Base-by-base conservation (phyloP, 2,888 invertebrate genomes). In the Clistopyga incitator region DNA sequence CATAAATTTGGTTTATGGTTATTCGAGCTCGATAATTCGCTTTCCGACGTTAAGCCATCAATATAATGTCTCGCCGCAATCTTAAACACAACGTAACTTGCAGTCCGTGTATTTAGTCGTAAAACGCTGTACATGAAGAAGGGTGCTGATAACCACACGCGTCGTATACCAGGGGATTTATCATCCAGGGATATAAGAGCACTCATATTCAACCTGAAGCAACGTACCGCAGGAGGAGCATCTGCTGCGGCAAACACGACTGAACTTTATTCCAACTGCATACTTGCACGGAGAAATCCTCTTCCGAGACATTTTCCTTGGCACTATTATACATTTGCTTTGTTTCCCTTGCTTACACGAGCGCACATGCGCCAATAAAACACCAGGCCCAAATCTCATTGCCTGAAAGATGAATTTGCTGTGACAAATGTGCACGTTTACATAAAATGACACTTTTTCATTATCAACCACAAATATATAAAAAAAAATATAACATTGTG, bases 111-210 rank as follows among this genome's bases (percentile, higher is more conserved):
- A 79, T 54, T 23, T 52, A 65, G 56, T 47, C 25, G 59, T 79
- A 74, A 74, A 74, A 45, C 67, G 50, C 20, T 67, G 47, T 67
- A 79, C 74, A 45, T 77, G 25, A 64, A 78, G 78, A 70, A 42
- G 70, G 67, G 34, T 15, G 72, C 72, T 86, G 80, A 87, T 86
- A 88, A 81, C 76, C 59, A 70, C 82, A 85, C 78, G 78, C 85
- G 84, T 61, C 61, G 67, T 80, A 81, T 86, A 82, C 82, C 78
- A 38, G 25, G 54, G 29, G 18, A n/a, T 50, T 71, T 71, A 61
- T 50, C 71, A 52, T 61, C 61, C 45, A 18, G n/a, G 50, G 64
- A 52, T 64, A 78, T 71, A 71, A 72, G 42, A 52, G 54, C 20
- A 15, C 34, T 8, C 71, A 54, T 79, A 74, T 79, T 79, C 56